A percentile compares a stretch with the other conserved stretches of the same genome.
phyloP scores from a whole-genome alignment of 2,113 vertebrate genomes.

The Cyprinus carpio region DNA sequence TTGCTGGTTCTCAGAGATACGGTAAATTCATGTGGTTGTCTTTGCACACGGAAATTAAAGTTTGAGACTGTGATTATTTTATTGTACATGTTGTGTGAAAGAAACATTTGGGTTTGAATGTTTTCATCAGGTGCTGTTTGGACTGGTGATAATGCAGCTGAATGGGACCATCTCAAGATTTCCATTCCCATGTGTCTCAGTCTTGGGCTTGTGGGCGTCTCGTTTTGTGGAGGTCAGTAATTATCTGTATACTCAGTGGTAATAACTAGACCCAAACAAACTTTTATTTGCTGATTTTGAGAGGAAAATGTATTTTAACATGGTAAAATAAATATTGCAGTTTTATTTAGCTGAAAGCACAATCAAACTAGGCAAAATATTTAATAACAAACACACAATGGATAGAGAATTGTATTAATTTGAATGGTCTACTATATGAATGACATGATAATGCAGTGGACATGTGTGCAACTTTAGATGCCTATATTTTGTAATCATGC shows the following conservation, averaged over 20 bases:
- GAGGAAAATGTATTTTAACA: background rate
- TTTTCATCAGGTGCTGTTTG: constrained; percentile 83
- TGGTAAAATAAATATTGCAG: background rate
- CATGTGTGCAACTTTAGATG: background rate
- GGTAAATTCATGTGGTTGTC: constrained; percentile 68
- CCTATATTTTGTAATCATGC: background rate
- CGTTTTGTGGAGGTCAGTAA: constrained; percentile 87
- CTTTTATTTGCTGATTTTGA: background rate
- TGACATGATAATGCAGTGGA: background rate
- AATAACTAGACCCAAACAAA: background rate
- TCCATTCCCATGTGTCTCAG: constrained; percentile 92
- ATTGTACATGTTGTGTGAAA: background rate
- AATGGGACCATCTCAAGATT: constrained; percentile 90
- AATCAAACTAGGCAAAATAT: background rate
- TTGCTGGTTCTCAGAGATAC: constrained; percentile 88
- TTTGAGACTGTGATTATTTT: background rate
- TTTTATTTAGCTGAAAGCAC: background rate
- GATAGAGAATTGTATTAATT: background rate
- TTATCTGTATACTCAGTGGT: background rate
- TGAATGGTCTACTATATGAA: background rate
- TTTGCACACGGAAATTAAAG: background rate
- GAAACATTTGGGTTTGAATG: background rate
- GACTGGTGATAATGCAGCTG: constrained; percentile 91
- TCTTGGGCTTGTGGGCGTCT: constrained; percentile 82
- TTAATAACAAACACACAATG: background rate